Evolutionary conservation across 2,113 vertebrate genomes (phyloP).

Genomic region (Triplophysa rosa): DNA sequence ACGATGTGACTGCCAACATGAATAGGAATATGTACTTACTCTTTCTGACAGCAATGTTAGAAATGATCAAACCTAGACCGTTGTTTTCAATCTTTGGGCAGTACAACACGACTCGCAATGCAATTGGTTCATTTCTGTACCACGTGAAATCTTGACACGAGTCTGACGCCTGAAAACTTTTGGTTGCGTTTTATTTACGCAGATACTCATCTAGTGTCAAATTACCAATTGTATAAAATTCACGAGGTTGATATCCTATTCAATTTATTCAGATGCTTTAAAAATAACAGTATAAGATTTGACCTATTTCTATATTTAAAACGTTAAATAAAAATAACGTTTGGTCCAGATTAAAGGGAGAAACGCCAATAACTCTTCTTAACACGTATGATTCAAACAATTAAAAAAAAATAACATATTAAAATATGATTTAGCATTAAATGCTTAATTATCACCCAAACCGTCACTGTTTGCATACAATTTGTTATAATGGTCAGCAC

Average conservation of each 20-base stretch:
- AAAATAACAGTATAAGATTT: too few species aligned
- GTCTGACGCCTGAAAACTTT: background rate
- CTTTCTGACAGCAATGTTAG: background rate
- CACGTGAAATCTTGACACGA: slow-evolving; percentile 60
- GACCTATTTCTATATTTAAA: too few species aligned
- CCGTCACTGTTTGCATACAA: too few species aligned
- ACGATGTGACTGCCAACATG: background rate
- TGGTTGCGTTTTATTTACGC: slow-evolving; percentile 17
- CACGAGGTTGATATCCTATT: too few species aligned
- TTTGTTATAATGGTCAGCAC: too few species aligned
- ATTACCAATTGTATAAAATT: background rate
- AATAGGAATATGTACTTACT: background rate
- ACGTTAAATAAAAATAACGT: too few species aligned
- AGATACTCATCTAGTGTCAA: background rate
- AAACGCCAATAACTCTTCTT: too few species aligned
- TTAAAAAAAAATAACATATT: too few species aligned
- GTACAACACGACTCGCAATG: slow-evolving; percentile 77
- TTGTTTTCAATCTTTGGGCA: slow-evolving; percentile 39
- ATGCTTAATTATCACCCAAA: too few species aligned
- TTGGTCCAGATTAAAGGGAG: too few species aligned
- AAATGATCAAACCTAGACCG: slow-evolving; percentile 2
- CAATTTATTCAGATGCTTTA: background rate
- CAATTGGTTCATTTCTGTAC: slow-evolving; percentile 66
- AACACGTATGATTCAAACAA: too few species aligned
- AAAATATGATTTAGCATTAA: too few species aligned